Base-by-base conservation (phyloP, 2,797 vertebrate species). In the Enteromius thamalakanensis region DNA sequence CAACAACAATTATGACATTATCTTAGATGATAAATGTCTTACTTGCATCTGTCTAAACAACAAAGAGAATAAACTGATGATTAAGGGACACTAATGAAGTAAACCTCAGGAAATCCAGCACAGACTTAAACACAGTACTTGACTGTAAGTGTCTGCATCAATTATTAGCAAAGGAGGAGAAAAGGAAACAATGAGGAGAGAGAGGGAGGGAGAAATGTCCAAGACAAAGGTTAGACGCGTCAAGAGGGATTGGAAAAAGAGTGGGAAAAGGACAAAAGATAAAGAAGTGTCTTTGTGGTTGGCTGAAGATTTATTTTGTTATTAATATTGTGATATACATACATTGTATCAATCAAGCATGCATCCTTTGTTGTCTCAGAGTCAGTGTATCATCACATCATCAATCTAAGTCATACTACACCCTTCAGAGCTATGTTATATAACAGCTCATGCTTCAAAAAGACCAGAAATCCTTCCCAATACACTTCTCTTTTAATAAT, bases 91-190 rank as follows among this genome's bases (percentile, higher is more conserved):
- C 17, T 74, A 74, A 83, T 62, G 34, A 85, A 51, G 47, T 78
- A 80, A 68, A 60, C 45, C 62, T 47, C 42, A 82, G 32, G 79
- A 68, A 76, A 47, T 34, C 58, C 40, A 72, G n/a, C 37, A 55
- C 7, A 1, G 26, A 62, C 12, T 29, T 15, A 29, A 15, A 62
- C 60, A 62, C 26, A 62, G 26, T 29, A 29, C 42, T 77, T 62
- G 49, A 80, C 40, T 42, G 40, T 49, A 81, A 65, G 67, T 69
- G 51, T 67, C 53, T 83, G 81, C 62, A 81, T 81, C 72, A 87
- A 87, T 85, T 75, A 85, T 79, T 62, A 79, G 82, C 32, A 47
- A 49, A 81, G 40, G 14, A 71, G 60, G 11, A 77, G 29, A 68
- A 32, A 29, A 81, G 15, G 26, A 81, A 37, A 55, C 72, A 7